These are phyloP conservation scores for Leptopilina drosophilae DNA, from an alignment of 2,888 invertebrate species.

Conservation along the genomic window DNA sequence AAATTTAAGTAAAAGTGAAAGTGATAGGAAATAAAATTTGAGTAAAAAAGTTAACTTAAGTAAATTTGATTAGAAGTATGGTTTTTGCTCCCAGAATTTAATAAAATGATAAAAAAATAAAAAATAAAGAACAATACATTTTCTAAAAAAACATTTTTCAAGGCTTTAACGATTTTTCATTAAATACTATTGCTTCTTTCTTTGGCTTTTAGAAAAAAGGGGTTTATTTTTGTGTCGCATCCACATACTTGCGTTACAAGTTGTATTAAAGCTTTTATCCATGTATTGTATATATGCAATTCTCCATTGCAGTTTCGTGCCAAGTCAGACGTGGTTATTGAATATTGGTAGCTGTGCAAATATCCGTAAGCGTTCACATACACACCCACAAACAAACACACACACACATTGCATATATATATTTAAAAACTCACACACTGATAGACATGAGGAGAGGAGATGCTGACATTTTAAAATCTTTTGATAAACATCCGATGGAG, in stretches of 20 bases:
- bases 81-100: neutral
- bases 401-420: neutral
- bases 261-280: neutral
- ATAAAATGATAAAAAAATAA: neutral
- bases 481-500: slow-evolving; percentile 35
- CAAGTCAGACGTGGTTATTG: slow-evolving; percentile 59
- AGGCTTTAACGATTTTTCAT: too few relatives aligned
- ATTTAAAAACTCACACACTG: slow-evolving; percentile 12
- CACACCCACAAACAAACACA: too few relatives aligned
- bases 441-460: slow-evolving; percentile 6
- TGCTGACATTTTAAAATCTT: slow-evolving; percentile 32
- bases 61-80: too few relatives aligned
- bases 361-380: neutral
- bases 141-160: too few relatives aligned
- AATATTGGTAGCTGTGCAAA: slow-evolving; percentile 51
- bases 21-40: too few relatives aligned
- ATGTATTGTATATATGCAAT: slow-evolving; percentile 33
- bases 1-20: too few relatives aligned
- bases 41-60: too few relatives aligned
- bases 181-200: neutral
- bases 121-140: too few relatives aligned
- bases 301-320: slow-evolving; percentile 27
- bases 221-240: neutral
- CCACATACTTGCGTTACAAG: neutral
- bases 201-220: neutral